Percentiles rank a stretch among this genome's conserved stretches.
phyloP scores from a whole-genome alignment of 2,113 vertebrate genomes.

The Tragelaphus scriptus region DNA sequence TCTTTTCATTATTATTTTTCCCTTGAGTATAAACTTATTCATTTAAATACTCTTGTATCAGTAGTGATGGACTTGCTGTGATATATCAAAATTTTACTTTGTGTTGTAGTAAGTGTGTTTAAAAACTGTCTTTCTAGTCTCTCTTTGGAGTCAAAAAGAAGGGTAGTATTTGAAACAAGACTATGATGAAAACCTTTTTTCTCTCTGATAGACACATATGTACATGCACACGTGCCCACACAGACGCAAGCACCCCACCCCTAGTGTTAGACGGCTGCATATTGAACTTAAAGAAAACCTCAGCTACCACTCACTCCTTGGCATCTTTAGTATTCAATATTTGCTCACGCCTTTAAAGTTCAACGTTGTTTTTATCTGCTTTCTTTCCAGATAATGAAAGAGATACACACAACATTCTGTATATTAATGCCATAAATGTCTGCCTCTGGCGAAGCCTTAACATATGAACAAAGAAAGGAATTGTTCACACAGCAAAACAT shows the following conservation, averaged over 20 bases:
- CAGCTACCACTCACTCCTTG: conserved; percentile 31
- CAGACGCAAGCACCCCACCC: not conserved
- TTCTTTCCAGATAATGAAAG: conserved; percentile 67
- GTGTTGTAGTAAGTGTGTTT: not conserved
- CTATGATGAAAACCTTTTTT: not conserved
- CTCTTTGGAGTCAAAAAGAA: not conserved
- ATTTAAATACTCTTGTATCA: not conserved
- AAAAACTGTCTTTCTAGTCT: not conserved
- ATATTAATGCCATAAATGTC: conserved; percentile 56
- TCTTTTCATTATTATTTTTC: not conserved
- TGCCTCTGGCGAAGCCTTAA: conserved; percentile 53
- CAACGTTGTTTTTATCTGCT: conserved; percentile 63
- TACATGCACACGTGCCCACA: rapidly evolving
- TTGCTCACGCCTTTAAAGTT: conserved; percentile 52
- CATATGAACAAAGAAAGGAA: conserved; percentile 47
- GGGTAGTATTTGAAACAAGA: not conserved
- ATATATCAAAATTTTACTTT: not conserved
- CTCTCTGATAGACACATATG: not conserved
- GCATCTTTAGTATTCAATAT: conserved; percentile 51
- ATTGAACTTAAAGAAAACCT: conserved; percentile 28
- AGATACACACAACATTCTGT: conserved; percentile 48
- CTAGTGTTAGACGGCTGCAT: not conserved
- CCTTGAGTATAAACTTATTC: not conserved
- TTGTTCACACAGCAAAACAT: conserved; percentile 41
- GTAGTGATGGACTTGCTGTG: not conserved